Conservation (phyloP, 1,140 invertebrate genomes). For the Drosophila pandora region DNA sequence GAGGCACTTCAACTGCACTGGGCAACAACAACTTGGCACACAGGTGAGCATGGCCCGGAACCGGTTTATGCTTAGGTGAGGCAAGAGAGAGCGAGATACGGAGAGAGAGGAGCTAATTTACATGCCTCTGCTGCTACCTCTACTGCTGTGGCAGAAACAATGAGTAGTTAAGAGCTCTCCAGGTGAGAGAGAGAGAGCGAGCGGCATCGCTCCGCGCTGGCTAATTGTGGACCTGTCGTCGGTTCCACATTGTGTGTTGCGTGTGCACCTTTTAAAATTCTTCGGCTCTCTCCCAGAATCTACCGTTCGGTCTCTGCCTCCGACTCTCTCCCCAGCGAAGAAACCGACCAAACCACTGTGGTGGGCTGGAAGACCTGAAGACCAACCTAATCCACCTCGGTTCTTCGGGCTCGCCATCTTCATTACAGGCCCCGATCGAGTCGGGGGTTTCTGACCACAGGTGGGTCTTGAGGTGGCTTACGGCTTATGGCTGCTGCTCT, state of each 20-base stretch:
- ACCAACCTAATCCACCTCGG: conserved; percentile 29
- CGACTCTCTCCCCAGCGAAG: conserved; percentile 7
- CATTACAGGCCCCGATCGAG: conserved; percentile 35
- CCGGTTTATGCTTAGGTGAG: conserved; percentile 46
- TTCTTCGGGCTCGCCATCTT: conserved; percentile 48
- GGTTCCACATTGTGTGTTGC: conserved; percentile 54
- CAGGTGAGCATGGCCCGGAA: conserved; percentile 50
- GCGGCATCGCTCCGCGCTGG: conserved; percentile 23
- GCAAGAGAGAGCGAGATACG: conserved; percentile 19
- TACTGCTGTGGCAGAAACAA: conserved; percentile 43
- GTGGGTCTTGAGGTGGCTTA: conserved; percentile 29
- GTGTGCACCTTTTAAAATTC: conserved; percentile 74
- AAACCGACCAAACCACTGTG: conserved; percentile 74
- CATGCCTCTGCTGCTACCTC: conserved; percentile 44
- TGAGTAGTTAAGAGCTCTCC: conserved; percentile 37
- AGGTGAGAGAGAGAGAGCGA: not conserved
- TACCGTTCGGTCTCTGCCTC: not conserved
- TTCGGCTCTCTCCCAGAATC: conserved; percentile 35
- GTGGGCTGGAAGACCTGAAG: conserved; percentile 25
- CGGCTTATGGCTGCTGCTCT: not conserved
- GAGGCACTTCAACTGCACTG: conserved; percentile 66
- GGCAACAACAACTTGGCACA: conserved; percentile 54
- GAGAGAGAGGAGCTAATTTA: conserved; percentile 67
- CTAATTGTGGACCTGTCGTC: conserved; percentile 83
- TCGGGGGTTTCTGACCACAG: conserved; percentile 33